A percentile compares a stretch with the other conserved stretches of the same genome.
phyloP scores from a whole-genome alignment of 1,140 invertebrate genomes.

The Pseudomyrmex flavicornis region DNA sequence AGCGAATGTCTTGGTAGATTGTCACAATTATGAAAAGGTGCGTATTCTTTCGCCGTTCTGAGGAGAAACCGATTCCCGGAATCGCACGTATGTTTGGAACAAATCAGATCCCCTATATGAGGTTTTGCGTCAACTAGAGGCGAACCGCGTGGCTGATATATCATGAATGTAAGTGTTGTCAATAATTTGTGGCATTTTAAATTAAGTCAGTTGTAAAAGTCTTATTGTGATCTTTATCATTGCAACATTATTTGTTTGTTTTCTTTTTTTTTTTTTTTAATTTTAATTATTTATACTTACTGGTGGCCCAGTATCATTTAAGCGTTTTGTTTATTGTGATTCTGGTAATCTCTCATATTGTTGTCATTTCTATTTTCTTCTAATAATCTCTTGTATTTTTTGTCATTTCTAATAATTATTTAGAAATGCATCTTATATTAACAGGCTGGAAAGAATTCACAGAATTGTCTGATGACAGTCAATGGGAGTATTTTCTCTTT shows the following conservation, averaged over 20 bases:
- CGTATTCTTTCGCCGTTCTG: background rate
- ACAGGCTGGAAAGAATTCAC: background rate
- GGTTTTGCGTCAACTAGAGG: background rate
- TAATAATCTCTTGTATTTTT: background rate
- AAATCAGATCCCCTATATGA: background rate
- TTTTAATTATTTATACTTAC: background rate
- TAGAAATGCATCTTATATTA: background rate
- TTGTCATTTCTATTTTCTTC: background rate
- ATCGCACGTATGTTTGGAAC: slow-evolving; percentile 8
- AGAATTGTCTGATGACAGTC: slow-evolving; percentile 1
- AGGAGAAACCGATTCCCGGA: background rate
- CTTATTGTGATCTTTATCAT: background rate
- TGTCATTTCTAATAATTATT: background rate
- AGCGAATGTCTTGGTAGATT: background rate
- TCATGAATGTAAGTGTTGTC: slow-evolving; percentile 50
- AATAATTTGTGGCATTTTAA: background rate
- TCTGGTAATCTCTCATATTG: background rate
- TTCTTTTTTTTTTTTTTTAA: too few relatives aligned
- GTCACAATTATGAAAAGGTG: slow-evolving; percentile 19
- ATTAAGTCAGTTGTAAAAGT: background rate
- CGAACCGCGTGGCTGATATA: slow-evolving; percentile 29
- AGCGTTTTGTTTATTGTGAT: background rate
- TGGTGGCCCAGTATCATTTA: background rate
- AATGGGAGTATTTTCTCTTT: slow-evolving; percentile 40
- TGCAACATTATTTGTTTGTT: too few relatives aligned